phyloP scores from a whole-genome alignment of 1,140 invertebrate species.

The Aphaenogaster floridana region DNA sequence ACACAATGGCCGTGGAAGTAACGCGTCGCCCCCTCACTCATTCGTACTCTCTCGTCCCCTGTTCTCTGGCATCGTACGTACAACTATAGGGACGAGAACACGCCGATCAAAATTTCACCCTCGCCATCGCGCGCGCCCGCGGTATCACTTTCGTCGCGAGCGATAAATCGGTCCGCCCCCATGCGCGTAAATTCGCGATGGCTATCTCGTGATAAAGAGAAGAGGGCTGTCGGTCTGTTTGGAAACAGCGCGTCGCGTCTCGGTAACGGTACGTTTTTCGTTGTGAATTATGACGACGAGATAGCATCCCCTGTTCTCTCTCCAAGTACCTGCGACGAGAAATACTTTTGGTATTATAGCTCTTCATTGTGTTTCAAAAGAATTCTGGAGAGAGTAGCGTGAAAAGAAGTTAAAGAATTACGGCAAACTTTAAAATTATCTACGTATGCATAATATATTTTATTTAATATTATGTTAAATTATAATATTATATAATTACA shows the following conservation, averaged over 20 bases:
- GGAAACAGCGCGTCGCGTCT: constrained; percentile 4
- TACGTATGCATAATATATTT: not conserved
- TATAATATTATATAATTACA: not conserved
- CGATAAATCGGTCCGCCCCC: constrained; percentile 61
- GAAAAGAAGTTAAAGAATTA: not conserved
- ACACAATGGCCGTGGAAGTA: constrained; percentile 58
- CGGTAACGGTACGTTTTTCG: not conserved
- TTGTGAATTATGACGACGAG: constrained; percentile 27
- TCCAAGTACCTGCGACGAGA: not conserved
- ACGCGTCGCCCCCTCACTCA: constrained; percentile 3
- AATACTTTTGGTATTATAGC: not conserved
- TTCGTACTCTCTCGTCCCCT: not conserved
- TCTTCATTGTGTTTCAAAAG: not conserved
- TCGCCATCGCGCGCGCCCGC: constrained; percentile 6
- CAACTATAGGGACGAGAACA: constrained; percentile 31
- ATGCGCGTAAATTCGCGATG: constrained; percentile 35
- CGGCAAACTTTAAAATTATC: not conserved
- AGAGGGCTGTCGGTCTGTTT: constrained; percentile 24
- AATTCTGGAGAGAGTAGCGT: not conserved
- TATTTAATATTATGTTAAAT: not conserved
- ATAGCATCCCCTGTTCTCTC: not conserved
- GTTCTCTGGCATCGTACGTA: not conserved
- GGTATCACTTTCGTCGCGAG: constrained; percentile 60
- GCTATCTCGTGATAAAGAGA: constrained; percentile 20
- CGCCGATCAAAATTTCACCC: constrained; percentile 65